phyloP scores from a whole-genome alignment of 2,113 vertebrate genomes.

The Ovis aries region DNA sequence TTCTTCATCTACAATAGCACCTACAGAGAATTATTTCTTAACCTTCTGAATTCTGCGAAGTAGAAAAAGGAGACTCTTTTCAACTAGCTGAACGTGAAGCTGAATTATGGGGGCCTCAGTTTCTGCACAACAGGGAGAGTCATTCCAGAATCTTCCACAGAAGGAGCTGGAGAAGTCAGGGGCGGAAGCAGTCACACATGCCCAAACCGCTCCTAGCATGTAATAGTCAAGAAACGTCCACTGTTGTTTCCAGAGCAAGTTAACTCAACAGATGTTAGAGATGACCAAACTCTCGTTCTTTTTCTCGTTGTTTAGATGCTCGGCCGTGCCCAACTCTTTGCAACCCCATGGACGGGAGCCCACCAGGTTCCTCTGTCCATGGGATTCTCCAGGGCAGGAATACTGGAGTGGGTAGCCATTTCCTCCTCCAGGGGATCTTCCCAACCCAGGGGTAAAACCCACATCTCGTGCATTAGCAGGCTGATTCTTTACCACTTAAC shows the following conservation, averaged over 20 bases:
- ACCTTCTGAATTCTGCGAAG: too few relatives aligned
- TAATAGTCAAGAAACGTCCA: rapidly evolving
- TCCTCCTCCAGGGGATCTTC: background rate
- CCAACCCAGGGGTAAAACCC: background rate
- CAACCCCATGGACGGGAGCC: background rate
- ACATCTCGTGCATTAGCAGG: background rate
- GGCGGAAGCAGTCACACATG: rapidly evolving
- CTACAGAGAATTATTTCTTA: background rate
- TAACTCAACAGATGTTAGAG: background rate
- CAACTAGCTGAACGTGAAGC: background rate
- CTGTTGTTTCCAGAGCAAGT: background rate
- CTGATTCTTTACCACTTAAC: background rate
- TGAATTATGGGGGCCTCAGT: background rate
- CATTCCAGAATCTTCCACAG: too few relatives aligned
- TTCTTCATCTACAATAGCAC: background rate
- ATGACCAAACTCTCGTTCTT: too few relatives aligned
- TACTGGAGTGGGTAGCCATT: background rate
- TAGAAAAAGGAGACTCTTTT: background rate
- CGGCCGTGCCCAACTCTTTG: rapidly evolving
- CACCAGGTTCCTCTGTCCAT: background rate
- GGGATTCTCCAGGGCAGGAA: background rate
- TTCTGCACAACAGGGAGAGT: background rate
- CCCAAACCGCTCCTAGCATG: background rate
- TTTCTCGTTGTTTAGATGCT: background rate
- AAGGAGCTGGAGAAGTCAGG: rapidly evolving